Percentiles rank a stretch among this genome's conserved stretches.
Evolutionary conservation across 2,888 invertebrate genomes (phyloP).

Genomic region (Apodemia hepburni): DNA sequence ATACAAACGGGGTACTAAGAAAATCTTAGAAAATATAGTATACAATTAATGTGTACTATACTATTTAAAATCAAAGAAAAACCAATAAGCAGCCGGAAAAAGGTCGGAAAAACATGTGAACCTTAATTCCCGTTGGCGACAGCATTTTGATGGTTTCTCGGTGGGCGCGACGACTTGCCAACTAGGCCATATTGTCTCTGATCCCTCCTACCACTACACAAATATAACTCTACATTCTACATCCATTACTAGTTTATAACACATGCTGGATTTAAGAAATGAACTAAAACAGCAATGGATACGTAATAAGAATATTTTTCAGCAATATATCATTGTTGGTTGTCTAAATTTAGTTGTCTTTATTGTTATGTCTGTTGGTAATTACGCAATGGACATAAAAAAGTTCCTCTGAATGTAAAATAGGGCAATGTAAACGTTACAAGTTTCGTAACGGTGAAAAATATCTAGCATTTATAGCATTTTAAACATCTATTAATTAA

Average conservation of each 20-base stretch:
- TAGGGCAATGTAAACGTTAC: slow-evolving; percentile 50
- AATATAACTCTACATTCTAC: slow-evolving; percentile 26
- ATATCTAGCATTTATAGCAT: slow-evolving; percentile 22
- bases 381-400: slow-evolving; percentile 62
- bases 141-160: slow-evolving; percentile 58
- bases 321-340: neutral
- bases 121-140: slow-evolving; percentile 37
- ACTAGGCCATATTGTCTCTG: slow-evolving; percentile 68
- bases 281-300: slow-evolving; percentile 20
- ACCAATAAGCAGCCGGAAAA: slow-evolving; percentile 21
- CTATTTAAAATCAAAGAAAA: slow-evolving; percentile 25
- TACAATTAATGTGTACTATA: slow-evolving; percentile 1
- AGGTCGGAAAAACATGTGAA: slow-evolving; percentile 30
- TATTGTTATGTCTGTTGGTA: slow-evolving; percentile 69
- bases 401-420: slow-evolving; percentile 65
- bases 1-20: no score
- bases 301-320: slow-evolving; percentile 2
- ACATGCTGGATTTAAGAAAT: neutral
- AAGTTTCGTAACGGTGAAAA: slow-evolving; percentile 53
- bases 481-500: slow-evolving; percentile 12
- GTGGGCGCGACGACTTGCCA: slow-evolving; percentile 61
- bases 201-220: slow-evolving; percentile 40
- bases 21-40: neutral
- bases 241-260: slow-evolving; percentile 38
- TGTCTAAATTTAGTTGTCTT: slow-evolving; percentile 52